Percentiles rank a stretch among this genome's conserved stretches.
Evolutionary conservation across 2,888 invertebrate genomes (phyloP).

Genomic region (Mycogona germanica): DNA sequence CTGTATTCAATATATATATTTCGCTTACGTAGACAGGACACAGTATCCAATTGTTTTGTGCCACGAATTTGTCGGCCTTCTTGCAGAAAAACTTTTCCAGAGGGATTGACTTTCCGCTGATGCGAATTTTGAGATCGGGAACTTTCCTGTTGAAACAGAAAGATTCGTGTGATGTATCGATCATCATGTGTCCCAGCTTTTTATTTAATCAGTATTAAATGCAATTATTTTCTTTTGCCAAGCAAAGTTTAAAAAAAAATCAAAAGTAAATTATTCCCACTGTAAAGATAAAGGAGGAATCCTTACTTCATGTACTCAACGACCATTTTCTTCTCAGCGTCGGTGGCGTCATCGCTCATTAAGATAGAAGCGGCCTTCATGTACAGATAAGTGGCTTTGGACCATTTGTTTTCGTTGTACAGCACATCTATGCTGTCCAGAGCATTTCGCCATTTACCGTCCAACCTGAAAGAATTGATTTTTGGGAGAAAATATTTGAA

Average conservation of each 20-base stretch:
- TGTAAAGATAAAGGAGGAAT: too few species aligned
- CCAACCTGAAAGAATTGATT: constrained; percentile 10
- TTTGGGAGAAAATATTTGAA: too few species aligned
- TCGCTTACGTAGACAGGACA: constrained; percentile 56
- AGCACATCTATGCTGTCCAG: constrained; percentile 1
- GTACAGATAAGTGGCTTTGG: constrained; percentile 80
- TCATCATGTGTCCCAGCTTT: too few species aligned
- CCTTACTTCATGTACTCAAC: constrained; percentile 54
- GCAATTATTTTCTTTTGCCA: background rate
- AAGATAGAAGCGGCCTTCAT: constrained; percentile 71
- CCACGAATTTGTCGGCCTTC: constrained; percentile 63
- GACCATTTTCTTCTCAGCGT: constrained; percentile 44
- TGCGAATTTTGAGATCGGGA: constrained; percentile 30
- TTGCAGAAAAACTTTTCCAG: constrained; percentile 93
- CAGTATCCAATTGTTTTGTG: constrained; percentile 56
- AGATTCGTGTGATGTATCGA: too few species aligned
- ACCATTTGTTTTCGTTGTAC: constrained; percentile 48
- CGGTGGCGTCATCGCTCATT: constrained; percentile 46
- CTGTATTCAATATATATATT: too few species aligned
- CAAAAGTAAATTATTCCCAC: too few species aligned
- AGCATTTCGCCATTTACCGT: background rate
- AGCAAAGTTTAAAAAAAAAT: background rate
- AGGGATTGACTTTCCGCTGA: constrained; percentile 92
- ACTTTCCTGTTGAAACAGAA: constrained; percentile 2
- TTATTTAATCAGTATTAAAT: background rate